These are phyloP conservation scores for Oplegnathus fasciatus DNA, from an alignment of 2,113 vertebrate genomes.

Conservation along the genomic window DNA sequence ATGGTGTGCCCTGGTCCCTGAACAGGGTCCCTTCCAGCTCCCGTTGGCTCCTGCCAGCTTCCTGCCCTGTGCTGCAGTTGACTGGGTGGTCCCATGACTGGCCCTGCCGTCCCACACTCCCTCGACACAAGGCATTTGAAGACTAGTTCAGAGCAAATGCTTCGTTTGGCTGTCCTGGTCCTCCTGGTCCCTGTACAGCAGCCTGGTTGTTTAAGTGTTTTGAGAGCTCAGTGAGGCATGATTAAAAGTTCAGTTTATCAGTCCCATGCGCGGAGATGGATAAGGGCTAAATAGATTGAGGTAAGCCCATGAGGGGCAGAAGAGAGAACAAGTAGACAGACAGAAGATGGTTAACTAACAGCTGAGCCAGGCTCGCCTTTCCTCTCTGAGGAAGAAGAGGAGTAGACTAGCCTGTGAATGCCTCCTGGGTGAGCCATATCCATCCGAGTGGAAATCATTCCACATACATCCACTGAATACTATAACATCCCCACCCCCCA, in stretches of 20 bases:
- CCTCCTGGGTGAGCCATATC: constrained; percentile 56
- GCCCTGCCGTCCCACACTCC: constrained; percentile 43
- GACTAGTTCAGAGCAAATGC: constrained; percentile 51
- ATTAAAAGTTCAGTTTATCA: constrained; percentile 49
- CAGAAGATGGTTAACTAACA: constrained; percentile 71
- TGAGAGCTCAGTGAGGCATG: constrained; percentile 55
- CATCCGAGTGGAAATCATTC: constrained; percentile 75
- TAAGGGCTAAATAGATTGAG: constrained; percentile 21
- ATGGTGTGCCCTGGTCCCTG: constrained; percentile 67
- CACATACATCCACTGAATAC: constrained; percentile 52
- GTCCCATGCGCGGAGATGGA: constrained; percentile 27
- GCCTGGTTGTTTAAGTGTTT: constrained; percentile 69
- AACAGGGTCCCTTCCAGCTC: constrained; percentile 30
- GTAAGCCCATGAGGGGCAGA: constrained; percentile 45
- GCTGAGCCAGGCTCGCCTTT: constrained; percentile 74
- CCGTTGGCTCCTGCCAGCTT: constrained; percentile 35
- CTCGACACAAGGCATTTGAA: constrained; percentile 64
- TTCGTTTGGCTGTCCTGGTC: constrained; percentile 19
- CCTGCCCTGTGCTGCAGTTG: constrained; percentile 51
- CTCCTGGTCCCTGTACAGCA: constrained; percentile 69
- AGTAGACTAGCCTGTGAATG: constrained; percentile 44
- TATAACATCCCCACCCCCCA: constrained; percentile 29
- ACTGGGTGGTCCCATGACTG: constrained; percentile 48
- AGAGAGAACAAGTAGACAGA: constrained; percentile 50
- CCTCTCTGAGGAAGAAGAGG: constrained; percentile 63